These are phyloP conservation scores for Agelastica alni DNA, from an alignment of 2,888 invertebrate species.

Conservation along the genomic window DNA sequence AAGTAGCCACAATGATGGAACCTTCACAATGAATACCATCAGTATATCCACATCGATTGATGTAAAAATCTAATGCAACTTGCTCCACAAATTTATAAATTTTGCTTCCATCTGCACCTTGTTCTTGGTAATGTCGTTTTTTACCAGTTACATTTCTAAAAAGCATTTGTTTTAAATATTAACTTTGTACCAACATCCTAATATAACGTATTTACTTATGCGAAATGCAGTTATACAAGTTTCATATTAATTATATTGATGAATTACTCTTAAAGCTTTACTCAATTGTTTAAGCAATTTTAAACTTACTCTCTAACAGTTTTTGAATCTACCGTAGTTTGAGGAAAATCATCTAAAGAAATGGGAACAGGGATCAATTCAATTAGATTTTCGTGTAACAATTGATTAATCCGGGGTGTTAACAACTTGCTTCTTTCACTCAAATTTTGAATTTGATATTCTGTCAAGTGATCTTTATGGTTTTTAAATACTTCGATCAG, in stretches of 20 bases:
- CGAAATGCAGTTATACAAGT: too few relatives aligned
- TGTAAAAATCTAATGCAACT: conserved; percentile 61
- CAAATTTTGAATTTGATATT: conserved; percentile 39
- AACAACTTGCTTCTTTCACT: conserved; percentile 28
- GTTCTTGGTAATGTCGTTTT: conserved; percentile 47
- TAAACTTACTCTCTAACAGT: too few relatives aligned
- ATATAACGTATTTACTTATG: too few relatives aligned
- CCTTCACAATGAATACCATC: conserved; percentile 57
- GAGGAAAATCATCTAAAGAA: too few relatives aligned
- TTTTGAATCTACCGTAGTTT: too few relatives aligned
- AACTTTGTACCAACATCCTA: too few relatives aligned
- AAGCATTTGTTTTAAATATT: too few relatives aligned
- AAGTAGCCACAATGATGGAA: conserved; percentile 42
- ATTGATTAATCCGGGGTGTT: conserved; percentile 23
- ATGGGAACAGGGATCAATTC: too few relatives aligned
- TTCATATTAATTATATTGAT: too few relatives aligned
- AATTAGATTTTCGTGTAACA: conserved; percentile 32
- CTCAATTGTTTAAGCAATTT: too few relatives aligned
- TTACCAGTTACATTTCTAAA: conserved; percentile 44
- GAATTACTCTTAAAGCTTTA: too few relatives aligned
- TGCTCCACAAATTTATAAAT: conserved; percentile 62
- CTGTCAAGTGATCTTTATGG: conserved; percentile 38
- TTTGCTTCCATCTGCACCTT: conserved; percentile 46
- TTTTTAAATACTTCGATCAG: not conserved
- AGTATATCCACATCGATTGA: conserved; percentile 52